Evolutionary conservation across 2,888 invertebrate species (phyloP).

Genomic region (Sphecodes monilicornis): DNA sequence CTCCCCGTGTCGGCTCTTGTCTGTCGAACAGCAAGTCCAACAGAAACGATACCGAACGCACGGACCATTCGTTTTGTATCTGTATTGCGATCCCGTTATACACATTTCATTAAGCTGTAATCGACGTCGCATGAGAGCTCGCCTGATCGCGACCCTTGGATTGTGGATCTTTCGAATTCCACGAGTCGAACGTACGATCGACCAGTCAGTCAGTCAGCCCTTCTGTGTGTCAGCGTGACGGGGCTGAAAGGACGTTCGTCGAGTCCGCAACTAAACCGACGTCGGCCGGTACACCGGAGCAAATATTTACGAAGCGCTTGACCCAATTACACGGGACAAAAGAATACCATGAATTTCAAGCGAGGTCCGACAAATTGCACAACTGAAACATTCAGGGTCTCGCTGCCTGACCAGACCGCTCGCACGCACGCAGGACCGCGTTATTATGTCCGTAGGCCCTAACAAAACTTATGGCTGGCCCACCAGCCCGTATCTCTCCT

Average conservation of each 20-base stretch:
- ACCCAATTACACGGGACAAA: conserved; percentile 77
- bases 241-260: conserved; percentile 31
- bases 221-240: not conserved
- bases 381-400: conserved; percentile 64
- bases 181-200: conserved; percentile 27
- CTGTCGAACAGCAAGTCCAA: not conserved
- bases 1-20: not conserved
- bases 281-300: conserved; percentile 60
- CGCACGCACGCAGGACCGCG: not conserved
- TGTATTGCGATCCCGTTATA: not conserved
- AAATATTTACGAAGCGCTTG: conserved; percentile 79
- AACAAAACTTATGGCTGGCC: not conserved
- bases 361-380: conserved; percentile 62
- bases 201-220: not conserved
- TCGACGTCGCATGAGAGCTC: not conserved
- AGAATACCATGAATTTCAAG: conserved; percentile 72
- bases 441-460: conserved; percentile 2
- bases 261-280: conserved; percentile 34
- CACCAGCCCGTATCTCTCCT: conserved; percentile 2
- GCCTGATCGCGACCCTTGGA: not conserved
- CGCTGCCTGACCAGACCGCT: not conserved
- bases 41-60: not conserved
- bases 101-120: conserved; percentile 2
- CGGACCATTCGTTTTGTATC: not conserved
- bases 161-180: conserved; percentile 25